Evolutionary conservation across 2,888 invertebrate genomes (phyloP).

Genomic region (Bedellia somnulentella): DNA sequence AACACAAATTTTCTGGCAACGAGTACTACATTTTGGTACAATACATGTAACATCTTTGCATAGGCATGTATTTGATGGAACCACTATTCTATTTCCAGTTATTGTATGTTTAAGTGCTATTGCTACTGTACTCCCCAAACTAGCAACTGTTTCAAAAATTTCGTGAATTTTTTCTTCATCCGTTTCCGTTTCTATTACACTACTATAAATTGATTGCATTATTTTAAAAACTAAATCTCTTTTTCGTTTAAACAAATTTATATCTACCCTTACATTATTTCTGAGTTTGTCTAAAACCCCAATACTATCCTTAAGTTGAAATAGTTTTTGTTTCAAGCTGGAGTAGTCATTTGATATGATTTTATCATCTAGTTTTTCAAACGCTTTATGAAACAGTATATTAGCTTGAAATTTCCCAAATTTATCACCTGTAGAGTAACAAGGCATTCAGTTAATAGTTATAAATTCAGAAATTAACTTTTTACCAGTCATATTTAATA

Average conservation of each 20-base stretch:
- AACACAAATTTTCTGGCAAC: conserved; percentile 24
- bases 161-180: conserved; percentile 17
- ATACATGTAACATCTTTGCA: conserved; percentile 25
- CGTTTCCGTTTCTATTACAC: conserved; percentile 13
- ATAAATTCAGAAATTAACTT: neutral
- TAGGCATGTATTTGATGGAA: conserved; percentile 20
- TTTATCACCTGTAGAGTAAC: conserved; percentile 8
- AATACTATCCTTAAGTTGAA: conserved; percentile 16
- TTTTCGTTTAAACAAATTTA: conserved; percentile 13
- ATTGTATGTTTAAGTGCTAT: conserved; percentile 27
- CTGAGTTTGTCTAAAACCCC: conserved; percentile 18
- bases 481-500: neutral
- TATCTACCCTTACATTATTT: conserved; percentile 14
- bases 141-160: conserved; percentile 19
- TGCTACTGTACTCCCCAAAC: conserved; percentile 24
- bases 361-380: conserved; percentile 20
- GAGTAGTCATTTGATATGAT: conserved; percentile 14
- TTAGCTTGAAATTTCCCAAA: conserved; percentile 23
- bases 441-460: neutral
- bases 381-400: conserved; percentile 18
- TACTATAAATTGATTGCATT: conserved; percentile 21
- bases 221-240: conserved; percentile 22
- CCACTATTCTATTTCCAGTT: conserved; percentile 26
- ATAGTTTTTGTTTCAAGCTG: conserved; percentile 15
- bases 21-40: conserved; percentile 19